A percentile compares a stretch with the other conserved stretches of the same genome.
These are phyloP conservation scores for Mormyrops boulengeri DNA, from an alignment of 2,797 vertebrate species.

Conservation along the genomic window DNA sequence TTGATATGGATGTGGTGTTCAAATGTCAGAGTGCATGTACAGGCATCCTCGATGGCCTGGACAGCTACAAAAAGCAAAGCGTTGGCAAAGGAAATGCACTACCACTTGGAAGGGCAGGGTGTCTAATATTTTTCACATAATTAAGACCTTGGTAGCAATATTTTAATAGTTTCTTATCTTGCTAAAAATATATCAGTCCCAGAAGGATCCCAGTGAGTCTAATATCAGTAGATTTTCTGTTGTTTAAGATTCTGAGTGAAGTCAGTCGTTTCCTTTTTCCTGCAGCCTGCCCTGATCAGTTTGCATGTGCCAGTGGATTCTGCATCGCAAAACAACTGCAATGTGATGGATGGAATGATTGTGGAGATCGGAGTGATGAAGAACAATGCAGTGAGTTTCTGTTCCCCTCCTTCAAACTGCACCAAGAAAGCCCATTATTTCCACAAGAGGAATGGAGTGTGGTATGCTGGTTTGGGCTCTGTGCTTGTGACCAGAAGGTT, in stretches of 20 bases:
- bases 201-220: neutral
- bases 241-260: neutral
- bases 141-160: neutral
- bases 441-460: neutral
- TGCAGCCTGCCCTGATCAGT: conserved; percentile 62
- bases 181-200: neutral
- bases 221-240: neutral
- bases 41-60: neutral
- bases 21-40: neutral
- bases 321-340: conserved; percentile 51
- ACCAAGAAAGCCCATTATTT: neutral
- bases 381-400: conserved; percentile 57
- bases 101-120: too few relatives aligned
- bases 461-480: neutral
- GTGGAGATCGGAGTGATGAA: conserved; percentile 71
- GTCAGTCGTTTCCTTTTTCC: neutral
- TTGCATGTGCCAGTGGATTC: conserved; percentile 52
- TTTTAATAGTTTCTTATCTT: neutral
- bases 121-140: too few relatives aligned
- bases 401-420: neutral
- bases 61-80: neutral
- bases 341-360: conserved; percentile 75
- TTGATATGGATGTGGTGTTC: neutral
- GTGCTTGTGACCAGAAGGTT: neutral
- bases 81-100: neutral